Evolutionary conservation across 2,888 invertebrate genomes (phyloP).

Genomic region (Boloria euphrosyne): DNA sequence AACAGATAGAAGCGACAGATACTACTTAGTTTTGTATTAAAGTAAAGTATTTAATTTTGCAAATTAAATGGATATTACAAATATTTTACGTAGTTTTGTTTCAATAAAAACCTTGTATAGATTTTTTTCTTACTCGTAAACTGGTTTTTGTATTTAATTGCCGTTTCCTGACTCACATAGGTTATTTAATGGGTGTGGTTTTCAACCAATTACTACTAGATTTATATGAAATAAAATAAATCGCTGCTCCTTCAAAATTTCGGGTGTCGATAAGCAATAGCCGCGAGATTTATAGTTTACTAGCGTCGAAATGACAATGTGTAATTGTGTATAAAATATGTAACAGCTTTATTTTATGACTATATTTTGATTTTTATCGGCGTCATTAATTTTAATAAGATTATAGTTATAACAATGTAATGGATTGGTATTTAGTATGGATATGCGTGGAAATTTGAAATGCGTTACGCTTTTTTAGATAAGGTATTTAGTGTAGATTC

Average conservation of each 20-base stretch:
- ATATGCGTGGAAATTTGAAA: slow-evolving; percentile 16
- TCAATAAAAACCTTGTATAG: slow-evolving; percentile 24
- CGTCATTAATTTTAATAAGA: slow-evolving; percentile 37
- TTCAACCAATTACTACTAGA: slow-evolving; percentile 48
- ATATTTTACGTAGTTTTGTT: background rate
- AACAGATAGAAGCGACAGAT: too few relatives aligned
- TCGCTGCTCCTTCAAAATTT: slow-evolving; percentile 39
- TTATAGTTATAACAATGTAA: slow-evolving; percentile 22
- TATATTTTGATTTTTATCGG: slow-evolving; percentile 28
- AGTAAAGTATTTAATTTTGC: background rate
- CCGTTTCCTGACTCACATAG: slow-evolving; percentile 53
- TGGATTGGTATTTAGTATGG: background rate
- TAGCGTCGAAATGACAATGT: slow-evolving; percentile 42
- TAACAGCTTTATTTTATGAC: slow-evolving; percentile 44
- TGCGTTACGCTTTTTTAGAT: slow-evolving; percentile 41
- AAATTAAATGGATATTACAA: slow-evolving; percentile 27
- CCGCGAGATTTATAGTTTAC: slow-evolving; percentile 43
- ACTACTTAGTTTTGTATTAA: background rate
- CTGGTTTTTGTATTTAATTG: slow-evolving; percentile 51
- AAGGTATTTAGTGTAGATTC: slow-evolving; percentile 47
- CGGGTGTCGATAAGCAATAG: slow-evolving; percentile 41
- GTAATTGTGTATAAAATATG: slow-evolving; percentile 42
- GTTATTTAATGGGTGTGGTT: slow-evolving; percentile 57
- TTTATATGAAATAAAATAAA: slow-evolving; percentile 50
- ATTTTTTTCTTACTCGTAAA: slow-evolving; percentile 50